A percentile compares a stretch with the other conserved stretches of the same genome.
Evolutionary conservation across 2,888 invertebrate genomes (phyloP).

Genomic region (Atrina japonica): DNA sequence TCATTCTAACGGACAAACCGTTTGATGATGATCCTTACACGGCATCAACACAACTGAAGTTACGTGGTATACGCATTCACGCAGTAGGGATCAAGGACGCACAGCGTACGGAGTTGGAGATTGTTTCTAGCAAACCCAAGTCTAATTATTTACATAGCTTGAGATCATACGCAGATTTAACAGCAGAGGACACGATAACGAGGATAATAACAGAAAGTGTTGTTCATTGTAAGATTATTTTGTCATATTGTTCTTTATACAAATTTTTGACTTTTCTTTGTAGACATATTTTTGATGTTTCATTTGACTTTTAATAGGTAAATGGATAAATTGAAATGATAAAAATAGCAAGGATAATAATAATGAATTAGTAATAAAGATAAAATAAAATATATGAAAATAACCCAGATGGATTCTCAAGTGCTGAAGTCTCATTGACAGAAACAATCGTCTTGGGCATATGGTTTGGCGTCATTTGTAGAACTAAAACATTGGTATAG

Average conservation of each 20-base stretch:
- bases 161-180: constrained; percentile 8
- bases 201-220: constrained; percentile 3
- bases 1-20: constrained; percentile 30
- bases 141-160: not conserved
- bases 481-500: no score
- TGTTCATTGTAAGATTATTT: constrained; percentile 13
- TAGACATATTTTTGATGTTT: no score
- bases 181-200: not conserved
- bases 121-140: not conserved
- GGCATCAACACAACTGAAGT: not conserved
- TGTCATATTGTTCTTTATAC: not conserved
- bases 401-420: no score
- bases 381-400: not conserved
- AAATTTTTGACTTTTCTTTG: not conserved
- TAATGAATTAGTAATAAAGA: not conserved
- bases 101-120: not conserved
- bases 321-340: no score
- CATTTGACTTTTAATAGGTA: no score
- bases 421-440: no score
- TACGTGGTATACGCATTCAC: constrained; percentile 14
- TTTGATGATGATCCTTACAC: constrained; percentile 1
- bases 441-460: no score
- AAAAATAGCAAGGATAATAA: not conserved
- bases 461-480: no score
- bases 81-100: constrained; percentile 7